A percentile compares a stretch with the other conserved stretches of the same genome.
These are phyloP conservation scores for Hippocampus mohnikei DNA, from an alignment of 2,113 vertebrate species.

Conservation along the genomic window DNA sequence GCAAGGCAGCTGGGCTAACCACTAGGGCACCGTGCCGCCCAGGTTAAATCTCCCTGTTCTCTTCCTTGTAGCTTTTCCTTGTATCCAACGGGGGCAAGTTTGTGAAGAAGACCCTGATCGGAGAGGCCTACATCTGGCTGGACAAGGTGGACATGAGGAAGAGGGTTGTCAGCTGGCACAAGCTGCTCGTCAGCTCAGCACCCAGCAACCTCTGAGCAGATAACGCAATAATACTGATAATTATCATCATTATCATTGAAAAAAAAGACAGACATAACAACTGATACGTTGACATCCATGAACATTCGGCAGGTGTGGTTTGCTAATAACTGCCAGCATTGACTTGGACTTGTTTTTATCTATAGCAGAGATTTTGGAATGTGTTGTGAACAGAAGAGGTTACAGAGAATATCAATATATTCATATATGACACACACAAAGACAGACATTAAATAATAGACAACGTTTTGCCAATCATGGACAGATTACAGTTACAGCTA, in stretches of 20 bases:
- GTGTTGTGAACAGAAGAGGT: background rate
- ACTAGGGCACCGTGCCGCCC: too few species aligned
- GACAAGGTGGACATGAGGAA: constrained; percentile 99
- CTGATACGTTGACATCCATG: background rate
- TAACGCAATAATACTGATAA: background rate
- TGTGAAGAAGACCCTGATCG: constrained; percentile 98
- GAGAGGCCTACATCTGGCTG: constrained; percentile 97
- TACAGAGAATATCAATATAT: background rate
- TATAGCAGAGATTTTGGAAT: background rate
- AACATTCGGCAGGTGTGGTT: constrained; percentile 4
- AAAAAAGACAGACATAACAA: background rate
- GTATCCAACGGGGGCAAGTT: constrained; percentile 98
- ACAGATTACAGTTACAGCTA: background rate
- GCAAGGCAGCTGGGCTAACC: too few species aligned
- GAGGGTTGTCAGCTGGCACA: constrained; percentile 98
- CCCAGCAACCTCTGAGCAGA: constrained; percentile 76
- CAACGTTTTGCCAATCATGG: background rate
- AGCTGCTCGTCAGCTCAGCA: constrained; percentile 87
- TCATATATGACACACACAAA: background rate
- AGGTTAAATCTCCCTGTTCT: constrained; percentile 5
- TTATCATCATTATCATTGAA: background rate
- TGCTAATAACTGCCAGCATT: constrained; percentile 15
- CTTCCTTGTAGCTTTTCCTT: constrained; percentile 81
- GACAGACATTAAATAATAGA: background rate
- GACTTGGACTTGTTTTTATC: background rate